Evolutionary conservation across 2,113 vertebrate species (phyloP).

Genomic region (Pachypanchax playfairii): DNA sequence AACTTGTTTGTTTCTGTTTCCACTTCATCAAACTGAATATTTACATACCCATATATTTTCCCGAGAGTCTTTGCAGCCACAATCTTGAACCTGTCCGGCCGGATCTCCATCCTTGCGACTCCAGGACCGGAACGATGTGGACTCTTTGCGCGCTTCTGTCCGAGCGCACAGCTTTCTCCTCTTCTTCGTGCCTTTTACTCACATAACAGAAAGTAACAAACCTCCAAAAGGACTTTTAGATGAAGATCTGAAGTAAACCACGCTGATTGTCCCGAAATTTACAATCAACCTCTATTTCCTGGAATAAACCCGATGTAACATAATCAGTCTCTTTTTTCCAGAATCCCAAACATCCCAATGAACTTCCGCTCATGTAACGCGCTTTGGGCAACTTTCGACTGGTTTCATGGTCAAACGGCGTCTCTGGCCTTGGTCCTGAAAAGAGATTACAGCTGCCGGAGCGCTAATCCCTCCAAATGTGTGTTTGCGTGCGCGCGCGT

Average conservation of each 20-base stretch:
- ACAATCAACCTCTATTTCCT: slow-evolving; percentile 18
- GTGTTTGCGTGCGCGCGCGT: too few species aligned
- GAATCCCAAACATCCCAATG: slow-evolving; percentile 6
- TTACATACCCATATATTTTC: slow-evolving; percentile 79
- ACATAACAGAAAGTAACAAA: too few species aligned
- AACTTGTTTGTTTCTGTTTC: too few species aligned
- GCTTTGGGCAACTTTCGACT: slow-evolving; percentile 45
- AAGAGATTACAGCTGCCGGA: slow-evolving; percentile 70
- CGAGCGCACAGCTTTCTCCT: slow-evolving; percentile 60
- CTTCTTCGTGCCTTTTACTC: slow-evolving; percentile 43
- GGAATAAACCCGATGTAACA: slow-evolving; percentile 22
- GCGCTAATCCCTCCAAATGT: slow-evolving; percentile 69
- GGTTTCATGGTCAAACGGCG: slow-evolving; percentile 53
- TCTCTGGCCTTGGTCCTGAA: slow-evolving; percentile 74
- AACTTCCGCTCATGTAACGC: slow-evolving; percentile 18
- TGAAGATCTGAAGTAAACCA: not conserved
- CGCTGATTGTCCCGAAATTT: slow-evolving; percentile 21
- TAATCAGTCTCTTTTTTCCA: slow-evolving; percentile 32
- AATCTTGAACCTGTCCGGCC: slow-evolving; percentile 78
- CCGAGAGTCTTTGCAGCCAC: slow-evolving; percentile 78
- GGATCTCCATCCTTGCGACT: slow-evolving; percentile 79
- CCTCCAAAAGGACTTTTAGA: too few species aligned
- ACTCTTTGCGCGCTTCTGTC: slow-evolving; percentile 62
- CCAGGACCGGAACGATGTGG: slow-evolving; percentile 65
- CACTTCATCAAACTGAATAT: not conserved